Conservation (phyloP, 2,888 invertebrate species). For the Boloria selene region DNA sequence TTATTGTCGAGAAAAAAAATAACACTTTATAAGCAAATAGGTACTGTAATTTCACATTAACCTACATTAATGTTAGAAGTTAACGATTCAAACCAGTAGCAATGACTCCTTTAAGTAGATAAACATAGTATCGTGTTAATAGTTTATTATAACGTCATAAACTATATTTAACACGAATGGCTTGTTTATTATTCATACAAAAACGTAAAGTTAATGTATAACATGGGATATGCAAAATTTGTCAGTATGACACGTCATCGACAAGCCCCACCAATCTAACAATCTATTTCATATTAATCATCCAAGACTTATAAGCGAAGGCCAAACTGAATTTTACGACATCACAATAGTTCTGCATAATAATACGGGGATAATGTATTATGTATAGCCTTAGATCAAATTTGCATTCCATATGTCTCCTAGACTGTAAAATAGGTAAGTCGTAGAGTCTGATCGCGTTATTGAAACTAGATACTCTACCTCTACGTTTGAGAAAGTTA, state of each 20-base stretch:
- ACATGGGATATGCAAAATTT: not conserved
- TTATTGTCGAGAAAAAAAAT: no score
- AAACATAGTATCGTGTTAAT: no score
- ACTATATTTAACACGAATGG: no score
- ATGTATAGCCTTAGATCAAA: conserved; percentile 8
- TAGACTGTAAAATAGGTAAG: conserved; percentile 2
- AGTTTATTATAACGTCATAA: no score
- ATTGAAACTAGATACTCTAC: conserved; percentile 9
- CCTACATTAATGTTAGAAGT: no score
- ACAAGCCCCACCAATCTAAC: conserved; percentile 3
- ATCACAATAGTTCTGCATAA: conserved; percentile 9
- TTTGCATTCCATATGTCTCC: conserved; percentile 7
- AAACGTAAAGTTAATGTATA: not conserved
- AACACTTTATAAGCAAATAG: no score
- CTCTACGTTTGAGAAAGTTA: not conserved
- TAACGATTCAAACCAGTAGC: no score
- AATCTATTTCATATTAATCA: conserved; percentile 18
- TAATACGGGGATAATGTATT: conserved; percentile 7
- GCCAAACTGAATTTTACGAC: conserved; percentile 20
- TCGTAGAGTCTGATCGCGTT: not conserved
- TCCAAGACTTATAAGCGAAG: conserved; percentile 17
- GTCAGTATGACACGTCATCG: conserved; percentile 3
- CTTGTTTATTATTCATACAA: not conserved
- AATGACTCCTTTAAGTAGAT: no score
- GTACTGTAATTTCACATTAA: no score